Base-by-base conservation (phyloP, 1,140 invertebrate genomes). In the Drosophila erecta region DNA sequence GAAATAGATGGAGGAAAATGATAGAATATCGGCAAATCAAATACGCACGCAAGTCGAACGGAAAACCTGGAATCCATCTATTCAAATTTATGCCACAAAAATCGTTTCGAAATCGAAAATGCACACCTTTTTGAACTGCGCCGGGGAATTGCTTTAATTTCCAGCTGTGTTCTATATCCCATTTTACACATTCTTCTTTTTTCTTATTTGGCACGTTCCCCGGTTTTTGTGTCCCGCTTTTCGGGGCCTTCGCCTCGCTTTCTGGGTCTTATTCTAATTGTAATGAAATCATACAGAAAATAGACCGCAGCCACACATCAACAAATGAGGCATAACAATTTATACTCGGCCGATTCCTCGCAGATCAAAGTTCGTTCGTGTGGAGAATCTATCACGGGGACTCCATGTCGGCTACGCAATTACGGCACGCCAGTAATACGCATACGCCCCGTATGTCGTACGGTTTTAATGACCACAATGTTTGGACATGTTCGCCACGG, bases 221-320 rank as follows among this genome's bases (percentile, higher is more conserved):
- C 17, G 41, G 43, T 15, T 33, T 33, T 35, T 12, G 41, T 35
- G 64, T 43, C 57, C 65, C 40, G 40, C 10, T 57, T 43, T 57
- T 40, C 14, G 61, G 55, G 66, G 65, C 67, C 67, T 67, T 76
- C 56, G 64, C 40, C 44, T 67, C 15, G 46, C 44, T 57, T 65
- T 64, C 47, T 74, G 56, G 54, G 43, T 73, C 44, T 54, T 54
- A 14, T 69, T 35, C 59, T 57, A 53, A 67, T 76, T 76, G 55
- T 61, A 80, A 80, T 76, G 77, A 70, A 71, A 76, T 80, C 59
- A 79, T 81, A 81, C 24, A 44, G 72, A 77, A 81, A 81, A 81
- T 81, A 81, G 73, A 71, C 41, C 71, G 71, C 53, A 65, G 60
- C 61, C 69, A 62, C 56, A 66, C 57, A 44, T 27, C 22, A 49